phyloP scores from a whole-genome alignment of 2,888 invertebrate genomes.

The Caenorhabditis sp. region DNA sequence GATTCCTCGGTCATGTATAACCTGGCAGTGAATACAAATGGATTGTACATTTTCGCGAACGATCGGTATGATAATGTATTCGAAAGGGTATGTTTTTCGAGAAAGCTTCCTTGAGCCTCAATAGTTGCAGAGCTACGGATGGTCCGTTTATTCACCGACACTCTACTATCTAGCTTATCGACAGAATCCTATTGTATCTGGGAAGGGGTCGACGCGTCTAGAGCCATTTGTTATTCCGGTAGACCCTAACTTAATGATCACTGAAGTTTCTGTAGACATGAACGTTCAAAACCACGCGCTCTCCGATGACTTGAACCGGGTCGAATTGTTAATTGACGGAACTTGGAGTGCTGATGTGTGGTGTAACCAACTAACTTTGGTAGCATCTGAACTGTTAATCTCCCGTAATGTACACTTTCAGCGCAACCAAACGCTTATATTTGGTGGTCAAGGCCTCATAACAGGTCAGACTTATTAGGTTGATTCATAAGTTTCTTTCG shows the following conservation, averaged over 20 bases:
- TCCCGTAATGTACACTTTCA: not conserved
- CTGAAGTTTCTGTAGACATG: not conserved
- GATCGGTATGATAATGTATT: not conserved
- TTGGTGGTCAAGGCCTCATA: no score
- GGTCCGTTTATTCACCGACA: no score
- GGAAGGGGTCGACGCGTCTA: no score
- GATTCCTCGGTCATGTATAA: slow-evolving; percentile 11
- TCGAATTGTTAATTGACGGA: not conserved
- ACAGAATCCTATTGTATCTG: no score
- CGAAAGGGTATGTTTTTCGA: not conserved
- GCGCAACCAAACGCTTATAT: no score
- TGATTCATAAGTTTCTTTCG: no score
- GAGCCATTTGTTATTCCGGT: not conserved
- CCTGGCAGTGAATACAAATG: slow-evolving; percentile 1
- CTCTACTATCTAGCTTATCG: no score
- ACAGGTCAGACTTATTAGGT: no score
- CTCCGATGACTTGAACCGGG: not conserved
- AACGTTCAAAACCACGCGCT: slow-evolving; percentile 14
- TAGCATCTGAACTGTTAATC: not conserved
- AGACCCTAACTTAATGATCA: not conserved
- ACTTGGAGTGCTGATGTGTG: not conserved
- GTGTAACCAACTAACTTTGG: not conserved
- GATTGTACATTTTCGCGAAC: slow-evolving; percentile 5
- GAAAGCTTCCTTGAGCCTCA: not conserved
- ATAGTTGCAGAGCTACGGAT: not conserved